These are phyloP conservation scores for Rhegmatorhina hoffmannsi DNA, from an alignment of 2,113 vertebrate genomes.

Conservation along the genomic window DNA sequence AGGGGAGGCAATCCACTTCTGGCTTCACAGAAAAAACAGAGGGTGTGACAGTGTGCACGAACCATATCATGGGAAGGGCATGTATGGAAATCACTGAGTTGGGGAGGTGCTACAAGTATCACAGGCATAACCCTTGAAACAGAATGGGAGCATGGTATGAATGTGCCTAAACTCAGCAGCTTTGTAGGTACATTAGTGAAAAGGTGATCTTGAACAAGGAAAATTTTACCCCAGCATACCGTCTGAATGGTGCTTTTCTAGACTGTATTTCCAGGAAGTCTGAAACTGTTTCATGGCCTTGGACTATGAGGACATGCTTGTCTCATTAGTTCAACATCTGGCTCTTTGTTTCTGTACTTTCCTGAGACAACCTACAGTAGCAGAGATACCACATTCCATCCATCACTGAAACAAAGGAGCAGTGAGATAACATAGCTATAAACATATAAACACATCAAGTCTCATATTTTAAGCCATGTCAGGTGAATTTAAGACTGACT, in stretches of 20 bases:
- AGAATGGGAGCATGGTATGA: neutral
- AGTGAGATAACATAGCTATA: neutral
- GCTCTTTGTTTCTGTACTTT: neutral
- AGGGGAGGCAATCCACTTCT: neutral
- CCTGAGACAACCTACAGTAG: neutral
- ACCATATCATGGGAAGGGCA: neutral
- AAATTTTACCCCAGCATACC: neutral
- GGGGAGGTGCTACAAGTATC: neutral
- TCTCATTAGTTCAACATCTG: neutral
- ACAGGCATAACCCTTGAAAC: neutral
- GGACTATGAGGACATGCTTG: neutral
- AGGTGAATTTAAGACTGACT: neutral
- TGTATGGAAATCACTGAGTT: accelerated
- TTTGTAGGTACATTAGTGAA: neutral
- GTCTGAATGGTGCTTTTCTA: neutral
- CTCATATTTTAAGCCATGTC: neutral
- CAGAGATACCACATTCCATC: neutral
- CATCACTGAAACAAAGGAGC: neutral
- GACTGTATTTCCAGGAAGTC: neutral
- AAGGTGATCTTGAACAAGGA: neutral
- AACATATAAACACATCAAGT: neutral
- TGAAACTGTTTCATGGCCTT: neutral
- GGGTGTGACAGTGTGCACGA: neutral
- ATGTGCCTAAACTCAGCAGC: neutral
- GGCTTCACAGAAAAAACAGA: neutral